Conservation (phyloP, 2,888 invertebrate genomes). For the Prostheceraeus crozeri region DNA sequence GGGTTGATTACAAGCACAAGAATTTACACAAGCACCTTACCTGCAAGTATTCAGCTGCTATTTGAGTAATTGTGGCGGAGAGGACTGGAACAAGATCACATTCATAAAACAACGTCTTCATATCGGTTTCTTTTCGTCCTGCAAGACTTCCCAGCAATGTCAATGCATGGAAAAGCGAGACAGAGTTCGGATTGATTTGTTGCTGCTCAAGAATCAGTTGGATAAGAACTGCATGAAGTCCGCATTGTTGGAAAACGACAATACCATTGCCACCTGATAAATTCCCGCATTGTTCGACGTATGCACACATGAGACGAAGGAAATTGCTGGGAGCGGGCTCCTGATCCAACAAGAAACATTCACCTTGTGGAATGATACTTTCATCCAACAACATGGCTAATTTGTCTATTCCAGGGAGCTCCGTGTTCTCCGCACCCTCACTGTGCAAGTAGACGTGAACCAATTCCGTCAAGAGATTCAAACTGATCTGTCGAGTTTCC, state of each 20-base stretch:
- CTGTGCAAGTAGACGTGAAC: too few species aligned
- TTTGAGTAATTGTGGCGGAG: constrained; percentile 24
- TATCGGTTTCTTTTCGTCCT: constrained; percentile 47
- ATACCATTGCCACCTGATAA: not conserved
- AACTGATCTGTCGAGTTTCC: too few species aligned
- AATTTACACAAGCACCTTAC: not conserved
- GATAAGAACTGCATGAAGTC: constrained; percentile 24
- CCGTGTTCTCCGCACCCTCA: too few species aligned
- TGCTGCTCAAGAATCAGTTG: constrained; percentile 33
- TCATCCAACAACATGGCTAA: too few species aligned
- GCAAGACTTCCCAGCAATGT: not conserved
- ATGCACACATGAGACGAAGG: constrained; percentile 48
- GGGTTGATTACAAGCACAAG: too few species aligned
- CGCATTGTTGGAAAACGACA: not conserved
- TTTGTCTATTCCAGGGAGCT: too few species aligned
- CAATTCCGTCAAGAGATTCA: too few species aligned
- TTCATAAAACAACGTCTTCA: constrained; percentile 53
- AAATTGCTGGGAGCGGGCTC: constrained; percentile 53
- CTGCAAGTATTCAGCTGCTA: constrained; percentile 28
- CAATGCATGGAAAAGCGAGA: constrained; percentile 25
- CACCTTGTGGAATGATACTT: constrained; percentile 46
- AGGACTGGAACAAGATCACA: constrained; percentile 43
- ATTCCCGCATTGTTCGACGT: constrained; percentile 49
- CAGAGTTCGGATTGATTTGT: constrained; percentile 4
- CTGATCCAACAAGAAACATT: constrained; percentile 53